Evolutionary conservation across 1,140 invertebrate species (phyloP), one percentile per base, ranked within the genome.

Genomic region (Lepidurus arcticus): DNA sequence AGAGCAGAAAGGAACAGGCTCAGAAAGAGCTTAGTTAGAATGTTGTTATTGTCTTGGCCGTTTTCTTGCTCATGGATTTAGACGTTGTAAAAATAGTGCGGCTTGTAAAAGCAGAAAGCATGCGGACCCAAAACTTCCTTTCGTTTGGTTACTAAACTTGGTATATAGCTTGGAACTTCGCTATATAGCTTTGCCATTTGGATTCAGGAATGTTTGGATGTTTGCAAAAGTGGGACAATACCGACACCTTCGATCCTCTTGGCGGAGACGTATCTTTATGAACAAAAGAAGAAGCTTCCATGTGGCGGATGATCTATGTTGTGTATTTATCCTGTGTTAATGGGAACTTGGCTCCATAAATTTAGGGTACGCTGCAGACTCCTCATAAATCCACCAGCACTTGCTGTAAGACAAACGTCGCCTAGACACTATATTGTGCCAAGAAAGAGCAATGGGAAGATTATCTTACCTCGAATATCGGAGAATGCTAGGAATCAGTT

Each of bases 31-130:
- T 21, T 13, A 65, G 53, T 65, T 65, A 34, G 13, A 13, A 65
- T 65, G 53, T 65, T 65, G 53, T 65, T 65, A 65, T 65, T 65
- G 53, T 65, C 53, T 65, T 65, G 53, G 16, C 21, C 53, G 6
- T 65, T 34, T 34, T 21, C 21, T 21, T 65, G 53, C 13, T 65
- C 53, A 65, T 65, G 53, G 53, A 65, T 65, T 21, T 65, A 16
- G 53, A 65, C 53, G 53, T 16, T 65, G 53, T 65, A 65, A 65
- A 65, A 65, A 65, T 65, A 65, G 53, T 65, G 21, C 16, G 21
- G 53, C 53, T 21, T 65, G 53, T 65, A 65, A 65, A 65, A 65
- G 53, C 53, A 65, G 53, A 21, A 65, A 65, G 53, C 53, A 65
- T 21, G 53, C 9, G 21, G 53, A 4, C 53, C 53, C 34, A 34